Conservation (phyloP, 1,140 invertebrate genomes). For the Batillaria attramentaria region DNA sequence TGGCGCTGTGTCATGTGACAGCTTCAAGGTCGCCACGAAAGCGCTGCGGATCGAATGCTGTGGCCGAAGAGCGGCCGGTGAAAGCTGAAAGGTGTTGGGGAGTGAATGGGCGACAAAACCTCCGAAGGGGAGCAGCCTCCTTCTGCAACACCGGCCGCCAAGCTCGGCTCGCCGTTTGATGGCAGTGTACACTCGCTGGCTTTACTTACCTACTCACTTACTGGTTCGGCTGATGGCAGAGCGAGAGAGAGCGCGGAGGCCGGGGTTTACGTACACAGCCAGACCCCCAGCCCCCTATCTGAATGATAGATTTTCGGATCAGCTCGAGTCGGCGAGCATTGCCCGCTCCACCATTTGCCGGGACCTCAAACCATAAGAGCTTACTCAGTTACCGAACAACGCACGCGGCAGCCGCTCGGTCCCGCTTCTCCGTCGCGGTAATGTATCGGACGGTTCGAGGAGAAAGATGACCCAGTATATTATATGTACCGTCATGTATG, state of each 20-base stretch:
- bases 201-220: neutral
- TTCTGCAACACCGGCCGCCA: neutral
- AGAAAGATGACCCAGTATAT: too few species aligned
- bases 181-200: neutral
- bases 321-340: neutral
- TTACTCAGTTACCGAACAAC: neutral
- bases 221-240: neutral
- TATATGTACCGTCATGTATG: too few species aligned
- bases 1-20: too few species aligned
- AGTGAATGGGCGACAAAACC: neutral
- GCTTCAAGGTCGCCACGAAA: too few species aligned
- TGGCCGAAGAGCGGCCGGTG: too few species aligned
- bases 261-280: too few species aligned
- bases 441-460: too few species aligned
- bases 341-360: neutral
- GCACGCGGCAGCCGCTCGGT: neutral
- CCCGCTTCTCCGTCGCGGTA: neutral
- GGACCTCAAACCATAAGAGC: neutral
- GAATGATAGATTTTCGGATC: conserved; percentile 19
- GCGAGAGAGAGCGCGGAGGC: neutral
- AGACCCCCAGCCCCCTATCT: neutral
- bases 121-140: neutral
- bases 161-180: neutral
- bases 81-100: too few species aligned
- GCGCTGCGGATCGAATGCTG: too few species aligned